Base-by-base conservation (phyloP, 2,888 invertebrate species). In the Orthonevra nobilis region DNA sequence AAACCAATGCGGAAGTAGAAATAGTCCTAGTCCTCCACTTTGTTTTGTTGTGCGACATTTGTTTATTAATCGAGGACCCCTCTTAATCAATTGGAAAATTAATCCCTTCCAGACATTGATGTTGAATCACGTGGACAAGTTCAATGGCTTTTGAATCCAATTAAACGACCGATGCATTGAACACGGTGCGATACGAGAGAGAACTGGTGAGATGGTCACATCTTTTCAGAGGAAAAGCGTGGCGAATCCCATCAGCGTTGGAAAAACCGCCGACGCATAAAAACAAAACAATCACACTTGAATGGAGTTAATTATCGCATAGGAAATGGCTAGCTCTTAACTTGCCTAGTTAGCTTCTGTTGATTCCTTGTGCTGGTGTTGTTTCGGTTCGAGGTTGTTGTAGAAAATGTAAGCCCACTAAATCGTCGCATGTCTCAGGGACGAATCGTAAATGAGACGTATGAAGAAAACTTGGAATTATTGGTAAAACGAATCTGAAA, bases 261-360 rank as follows among this genome's bases (percentile, higher is more conserved):
- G 19, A 10, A 28, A 56, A 56, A 10, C 30, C 28, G 30, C 14
- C 23, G 61, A 63, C 48, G 48, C 48, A 50, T 48, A 63, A 36
- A 50, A n/a, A n/a, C n/a, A n/a, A 63, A 50, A 52, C 63, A 64
- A 52, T 64, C 52, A 64, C 63, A 52, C 63, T 32, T 42, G 50
- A 42, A 32, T 32, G 42, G 50, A 52, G 52, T 17, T 64, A 52
- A 64, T 64, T 64, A 52, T 17, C 50, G 50, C 40, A 4, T 10
- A 9, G 30, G n/a, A 42, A 10, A 14, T 30, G 15, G 42, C 3
- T 9, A 23, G 10, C 23, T n/a, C 23, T 23, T n/a, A n/a, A n/a
- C n/a, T n/a, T n/a, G n/a, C n/a, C n/a, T n/a, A n/a, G n/a, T n/a
- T n/a, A n/a, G n/a, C n/a, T n/a, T n/a, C n/a, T n/a, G n/a, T n/a